Conservation (phyloP, 2,113 vertebrate genomes). For the Aspidoscelis tigris region DNA sequence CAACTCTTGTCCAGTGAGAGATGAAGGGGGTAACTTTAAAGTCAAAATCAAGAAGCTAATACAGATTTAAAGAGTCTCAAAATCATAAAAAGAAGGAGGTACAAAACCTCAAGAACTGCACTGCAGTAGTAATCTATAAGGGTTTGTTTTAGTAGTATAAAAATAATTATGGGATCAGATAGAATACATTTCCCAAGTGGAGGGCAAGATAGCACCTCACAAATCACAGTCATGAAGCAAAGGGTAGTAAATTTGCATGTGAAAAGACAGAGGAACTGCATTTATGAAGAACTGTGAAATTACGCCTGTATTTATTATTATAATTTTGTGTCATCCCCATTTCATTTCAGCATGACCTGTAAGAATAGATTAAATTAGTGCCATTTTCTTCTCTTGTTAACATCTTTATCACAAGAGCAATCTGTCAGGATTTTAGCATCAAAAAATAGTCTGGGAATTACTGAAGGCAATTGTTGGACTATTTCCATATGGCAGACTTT, state of each 20-base stretch:
- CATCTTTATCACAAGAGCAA: slow-evolving; percentile 83
- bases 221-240: slow-evolving; percentile 78
- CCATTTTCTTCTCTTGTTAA: slow-evolving; percentile 86
- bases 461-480: slow-evolving; percentile 65
- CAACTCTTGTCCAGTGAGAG: slow-evolving; percentile 27
- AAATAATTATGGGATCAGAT: slow-evolving; percentile 75
- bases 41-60: slow-evolving; percentile 35
- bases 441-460: slow-evolving; percentile 74
- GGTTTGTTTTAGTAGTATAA: slow-evolving; percentile 65
- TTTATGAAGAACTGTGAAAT: slow-evolving; percentile 82
- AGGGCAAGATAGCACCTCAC: slow-evolving; percentile 73
- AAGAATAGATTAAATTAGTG: slow-evolving; percentile 87
- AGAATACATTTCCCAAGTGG: slow-evolving; percentile 74
- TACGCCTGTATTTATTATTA: slow-evolving; percentile 85
- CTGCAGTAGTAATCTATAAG: slow-evolving; percentile 56
- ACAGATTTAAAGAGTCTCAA: slow-evolving; percentile 18
- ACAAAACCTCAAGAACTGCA: slow-evolving; percentile 53
- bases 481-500: slow-evolving; percentile 60
- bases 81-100: slow-evolving; percentile 31
- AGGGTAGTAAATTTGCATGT: slow-evolving; percentile 78
- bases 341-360: slow-evolving; percentile 80
- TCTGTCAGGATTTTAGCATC: slow-evolving; percentile 80
- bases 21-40: slow-evolving; percentile 38
- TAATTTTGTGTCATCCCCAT: slow-evolving; percentile 83
- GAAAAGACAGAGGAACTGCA: slow-evolving; percentile 75